Evolutionary conservation across 2,797 vertebrate genomes (phyloP).

Genomic region (Selene dorsalis): DNA sequence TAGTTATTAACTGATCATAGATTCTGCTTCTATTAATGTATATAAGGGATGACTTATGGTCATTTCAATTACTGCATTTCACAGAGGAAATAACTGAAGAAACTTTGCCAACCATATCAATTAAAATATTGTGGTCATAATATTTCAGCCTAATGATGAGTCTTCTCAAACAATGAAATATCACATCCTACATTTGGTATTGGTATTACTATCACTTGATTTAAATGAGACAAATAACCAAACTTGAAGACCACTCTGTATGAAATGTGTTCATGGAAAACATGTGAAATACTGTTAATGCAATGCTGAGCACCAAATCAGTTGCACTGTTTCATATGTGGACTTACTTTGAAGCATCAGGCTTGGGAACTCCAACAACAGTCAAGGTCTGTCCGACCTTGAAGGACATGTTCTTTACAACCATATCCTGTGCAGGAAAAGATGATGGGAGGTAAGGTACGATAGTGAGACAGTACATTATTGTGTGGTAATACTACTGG

Average conservation of each 20-base stretch:
- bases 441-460: not conserved
- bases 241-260: not conserved
- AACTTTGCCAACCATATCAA: not conserved
- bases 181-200: not conserved
- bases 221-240: not conserved
- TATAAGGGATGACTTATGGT: not conserved
- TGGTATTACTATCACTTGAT: not conserved
- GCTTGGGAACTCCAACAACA: conserved; percentile 70
- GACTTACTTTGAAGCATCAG: conserved; percentile 78
- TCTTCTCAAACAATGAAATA: not conserved
- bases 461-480: conserved; percentile 14
- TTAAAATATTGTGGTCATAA: not conserved
- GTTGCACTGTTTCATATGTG: not conserved
- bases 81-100: not conserved
- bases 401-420: conserved; percentile 85
- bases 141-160: not conserved
- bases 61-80: not conserved
- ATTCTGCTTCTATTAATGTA: not conserved
- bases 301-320: too few species aligned
- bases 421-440: conserved; percentile 70
- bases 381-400: conserved; percentile 84
- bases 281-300: not conserved
- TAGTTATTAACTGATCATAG: conserved; percentile 4
- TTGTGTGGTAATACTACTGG: conserved; percentile 27
- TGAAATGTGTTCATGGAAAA: not conserved